Base-by-base conservation (phyloP, 2,888 invertebrate species). In the Leptinotarsa haldemani region DNA sequence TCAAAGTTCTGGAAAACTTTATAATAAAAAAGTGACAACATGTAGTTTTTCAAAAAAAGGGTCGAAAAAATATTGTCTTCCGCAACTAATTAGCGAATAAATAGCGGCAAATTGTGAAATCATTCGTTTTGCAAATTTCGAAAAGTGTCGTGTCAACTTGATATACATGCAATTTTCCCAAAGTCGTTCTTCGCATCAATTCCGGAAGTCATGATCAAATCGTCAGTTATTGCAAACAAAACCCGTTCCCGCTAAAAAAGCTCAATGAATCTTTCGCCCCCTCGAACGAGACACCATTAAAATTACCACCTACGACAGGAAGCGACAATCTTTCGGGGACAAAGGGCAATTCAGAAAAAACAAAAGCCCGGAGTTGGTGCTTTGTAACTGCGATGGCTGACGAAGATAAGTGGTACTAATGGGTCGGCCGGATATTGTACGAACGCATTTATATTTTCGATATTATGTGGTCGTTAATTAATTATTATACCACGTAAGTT, bases 241-340 rank as follows among this genome's bases (percentile, higher is more conserved):
- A 40, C 40, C 40, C 40, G 40, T 40, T 40, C 40, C 40, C 40
- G 25, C 61, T 61, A 12, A 61, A 61, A 16, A 15, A 30, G 5
- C 40, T 40, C 30, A 61, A 30, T 61, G 25, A n/a, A 25, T 30
- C 16, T 61, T 61, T n/a, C 61, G 61, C 61, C 61, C 61, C 61
- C 40, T 61, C 40, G 15, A 25, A 30, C 16, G 50, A 16, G 52
- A 58, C 52, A 74, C 64, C 61, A 74, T 67, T 74, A 67, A 70
- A 74, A 70, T 61, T 61, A 61, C 65, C 77, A 64, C 77, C 74
- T 68, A 77, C 75, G 67, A 74, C 75, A 77, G 75, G 77, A 75
- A 74, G 56, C 70, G 69, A 70, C 70, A 61, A 71, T 64, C 65
- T 73, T 70, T 53, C 48, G 64, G 69, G 69, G 69, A 74, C 73